Evolutionary conservation across 1,140 invertebrate genomes (phyloP).

Genomic region (Palaemon carinicauda): DNA sequence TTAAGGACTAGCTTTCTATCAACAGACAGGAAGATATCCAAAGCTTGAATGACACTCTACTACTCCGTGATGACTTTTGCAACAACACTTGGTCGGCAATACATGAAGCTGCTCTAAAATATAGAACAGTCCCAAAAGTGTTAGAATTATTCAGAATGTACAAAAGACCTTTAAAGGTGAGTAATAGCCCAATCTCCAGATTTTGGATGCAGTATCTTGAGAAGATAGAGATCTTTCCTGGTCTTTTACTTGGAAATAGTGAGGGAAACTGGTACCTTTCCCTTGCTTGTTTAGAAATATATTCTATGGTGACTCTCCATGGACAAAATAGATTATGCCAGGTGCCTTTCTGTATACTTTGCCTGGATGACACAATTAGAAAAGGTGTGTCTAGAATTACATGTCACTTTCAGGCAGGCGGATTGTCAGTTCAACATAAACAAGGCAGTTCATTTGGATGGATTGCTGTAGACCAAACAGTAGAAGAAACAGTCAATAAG

Average conservation of each 20-base stretch:
- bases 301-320: slow-evolving; percentile 35
- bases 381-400: not conserved
- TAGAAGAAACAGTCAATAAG: slow-evolving; percentile 55
- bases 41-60: not conserved
- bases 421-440: slow-evolving; percentile 45
- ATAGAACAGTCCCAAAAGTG: not conserved
- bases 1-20: not conserved
- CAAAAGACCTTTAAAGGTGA: not conserved
- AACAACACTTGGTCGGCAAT: no score
- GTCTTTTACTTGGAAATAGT: not conserved
- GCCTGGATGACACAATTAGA: slow-evolving; percentile 39
- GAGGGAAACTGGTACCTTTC: slow-evolving; percentile 15
- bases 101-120: not conserved
- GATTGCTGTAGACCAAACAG: no score
- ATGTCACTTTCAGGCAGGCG: not conserved
- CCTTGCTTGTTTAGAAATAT: not conserved
- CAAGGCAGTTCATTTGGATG: slow-evolving; percentile 10
- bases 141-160: not conserved
- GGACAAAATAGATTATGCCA: slow-evolving; percentile 4
- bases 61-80: not conserved
- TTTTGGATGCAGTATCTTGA: slow-evolving; percentile 30
- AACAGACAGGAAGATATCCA: no score
- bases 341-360: slow-evolving; percentile 43
- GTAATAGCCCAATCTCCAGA: not conserved
- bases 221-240: slow-evolving; percentile 22